Percentiles rank a stretch among this genome's conserved stretches.
These are phyloP conservation scores for Drosophila rufa DNA, from an alignment of 1,140 invertebrate species.

Conservation along the genomic window DNA sequence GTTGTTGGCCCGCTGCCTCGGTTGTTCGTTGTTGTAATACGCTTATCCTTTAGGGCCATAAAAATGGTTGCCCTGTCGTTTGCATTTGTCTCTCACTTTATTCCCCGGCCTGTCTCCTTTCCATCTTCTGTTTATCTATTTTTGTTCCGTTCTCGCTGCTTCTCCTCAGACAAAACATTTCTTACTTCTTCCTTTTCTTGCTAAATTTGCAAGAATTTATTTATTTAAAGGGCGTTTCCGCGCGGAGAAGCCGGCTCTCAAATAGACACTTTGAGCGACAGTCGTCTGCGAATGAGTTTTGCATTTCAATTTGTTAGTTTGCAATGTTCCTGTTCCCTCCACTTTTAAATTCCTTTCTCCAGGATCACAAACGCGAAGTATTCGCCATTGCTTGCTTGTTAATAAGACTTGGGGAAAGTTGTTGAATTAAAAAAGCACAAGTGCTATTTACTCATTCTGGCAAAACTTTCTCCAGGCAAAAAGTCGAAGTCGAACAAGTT, in stretches of 20 bases:
- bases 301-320: slow-evolving; percentile 72
- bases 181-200: slow-evolving; percentile 23
- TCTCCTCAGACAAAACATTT: slow-evolving; percentile 45
- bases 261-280: slow-evolving; percentile 50
- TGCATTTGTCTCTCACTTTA: slow-evolving; percentile 62
- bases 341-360: slow-evolving; percentile 8
- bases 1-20: slow-evolving; percentile 6
- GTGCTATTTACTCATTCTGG: neutral
- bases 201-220: slow-evolving; percentile 69
- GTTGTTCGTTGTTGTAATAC: slow-evolving; percentile 64
- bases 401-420: slow-evolving; percentile 37
- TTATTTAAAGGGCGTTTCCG: slow-evolving; percentile 52
- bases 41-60: slow-evolving; percentile 72
- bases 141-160: slow-evolving; percentile 34
- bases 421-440: slow-evolving; percentile 22
- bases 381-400: slow-evolving; percentile 15
- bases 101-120: slow-evolving; percentile 15
- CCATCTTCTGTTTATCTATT: slow-evolving; percentile 25
- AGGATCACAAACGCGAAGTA: slow-evolving; percentile 4
- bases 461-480: slow-evolving; percentile 2
- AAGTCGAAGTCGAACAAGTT: neutral
- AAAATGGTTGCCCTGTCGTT: slow-evolving; percentile 70
- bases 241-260: neutral
- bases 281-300: slow-evolving; percentile 52
- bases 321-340: neutral